Evolutionary conservation across 2,113 vertebrate species (phyloP), one percentile per base, ranked within the genome.

Genomic region (Stigmatopora nigra): DNA sequence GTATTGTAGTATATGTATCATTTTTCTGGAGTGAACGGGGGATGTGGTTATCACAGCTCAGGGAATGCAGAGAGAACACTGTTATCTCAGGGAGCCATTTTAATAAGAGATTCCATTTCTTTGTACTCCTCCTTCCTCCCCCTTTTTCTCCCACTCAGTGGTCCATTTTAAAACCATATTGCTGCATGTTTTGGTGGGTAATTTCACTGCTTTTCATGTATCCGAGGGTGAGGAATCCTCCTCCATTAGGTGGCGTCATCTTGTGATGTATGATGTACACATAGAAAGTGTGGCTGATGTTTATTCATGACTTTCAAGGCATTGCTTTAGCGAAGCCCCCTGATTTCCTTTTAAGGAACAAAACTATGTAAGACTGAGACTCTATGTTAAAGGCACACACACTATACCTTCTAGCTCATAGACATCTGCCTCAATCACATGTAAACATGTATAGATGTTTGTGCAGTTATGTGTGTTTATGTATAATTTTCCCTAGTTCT

Each of bases 261-360:
- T 82, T 89, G 81, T 89, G 88, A 90, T 91, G 87, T 88, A 89
- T 87, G 88, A 89, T 90, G 86, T 88, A 89, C 88, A 86, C 84
- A 82, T 77, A 78, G 85, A 84, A 81, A 87, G 80, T 73, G 81
- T 86, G 77, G 79, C 83, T 86, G 82, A 91, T 90, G 89, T 90
- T 89, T 91, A 90, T 91, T 91, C 91, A 89, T 91, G 89, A 88
- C 82, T 87, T 88, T 83, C 80, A 82, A 88, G 82, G 85, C 85
- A 84, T 86, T 80, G 84, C 82, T 80, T 86, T 73, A 75, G 80
- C 87, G 77, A 74, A 87, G 82, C 78, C 76, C 74, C 89, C 78
- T 89, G 86, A 88, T 90, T 91, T 90, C 88, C 86, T 90, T 90
- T 90, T 88, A 90, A 89, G 83, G 89, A 90, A 90, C 88, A 91